A percentile compares a stretch with the other conserved stretches of the same genome.
phyloP scores from a whole-genome alignment of 2,888 invertebrate species.

The Morpho achilles region DNA sequence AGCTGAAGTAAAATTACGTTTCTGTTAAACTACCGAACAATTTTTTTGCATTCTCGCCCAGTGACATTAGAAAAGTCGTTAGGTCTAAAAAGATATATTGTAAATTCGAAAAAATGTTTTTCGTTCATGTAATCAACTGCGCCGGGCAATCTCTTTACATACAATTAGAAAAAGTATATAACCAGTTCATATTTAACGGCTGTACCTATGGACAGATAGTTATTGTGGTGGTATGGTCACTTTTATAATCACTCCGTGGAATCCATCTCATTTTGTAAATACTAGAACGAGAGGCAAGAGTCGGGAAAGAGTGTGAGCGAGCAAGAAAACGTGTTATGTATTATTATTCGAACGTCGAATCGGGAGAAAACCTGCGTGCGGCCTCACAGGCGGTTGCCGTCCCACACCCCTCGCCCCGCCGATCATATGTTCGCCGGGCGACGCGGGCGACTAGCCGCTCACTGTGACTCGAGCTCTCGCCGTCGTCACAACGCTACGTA shows the following conservation, averaged over 20 bases:
- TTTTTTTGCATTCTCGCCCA: too few species aligned
- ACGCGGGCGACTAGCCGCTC: slow-evolving; percentile 44
- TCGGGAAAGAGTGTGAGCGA: slow-evolving; percentile 53
- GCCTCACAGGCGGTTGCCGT: slow-evolving; percentile 58
- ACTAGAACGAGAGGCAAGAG: slow-evolving; percentile 50
- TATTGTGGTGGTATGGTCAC: slow-evolving; percentile 30
- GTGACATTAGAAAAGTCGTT: too few species aligned
- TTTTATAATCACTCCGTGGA: slow-evolving; percentile 37
- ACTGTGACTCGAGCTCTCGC: slow-evolving; percentile 75
- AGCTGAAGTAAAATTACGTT: too few species aligned
- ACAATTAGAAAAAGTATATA: slow-evolving; percentile 20
- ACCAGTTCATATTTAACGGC: slow-evolving; percentile 28
- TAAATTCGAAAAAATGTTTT: neutral
- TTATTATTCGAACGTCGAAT: slow-evolving; percentile 67
- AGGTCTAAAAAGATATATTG: too few species aligned
- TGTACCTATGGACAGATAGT: slow-evolving; percentile 26
- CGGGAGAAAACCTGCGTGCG: slow-evolving; percentile 78
- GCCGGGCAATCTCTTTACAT: slow-evolving; percentile 1
- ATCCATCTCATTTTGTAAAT: slow-evolving; percentile 55
- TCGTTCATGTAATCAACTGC: neutral
- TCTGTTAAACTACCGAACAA: too few species aligned
- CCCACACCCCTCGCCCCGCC: slow-evolving; percentile 56
- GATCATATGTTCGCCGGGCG: slow-evolving; percentile 73
- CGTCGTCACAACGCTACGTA: slow-evolving; percentile 59
- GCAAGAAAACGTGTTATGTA: slow-evolving; percentile 65